phyloP scores from a whole-genome alignment of 2,888 invertebrate genomes.

The Bhutanitis thaidina region DNA sequence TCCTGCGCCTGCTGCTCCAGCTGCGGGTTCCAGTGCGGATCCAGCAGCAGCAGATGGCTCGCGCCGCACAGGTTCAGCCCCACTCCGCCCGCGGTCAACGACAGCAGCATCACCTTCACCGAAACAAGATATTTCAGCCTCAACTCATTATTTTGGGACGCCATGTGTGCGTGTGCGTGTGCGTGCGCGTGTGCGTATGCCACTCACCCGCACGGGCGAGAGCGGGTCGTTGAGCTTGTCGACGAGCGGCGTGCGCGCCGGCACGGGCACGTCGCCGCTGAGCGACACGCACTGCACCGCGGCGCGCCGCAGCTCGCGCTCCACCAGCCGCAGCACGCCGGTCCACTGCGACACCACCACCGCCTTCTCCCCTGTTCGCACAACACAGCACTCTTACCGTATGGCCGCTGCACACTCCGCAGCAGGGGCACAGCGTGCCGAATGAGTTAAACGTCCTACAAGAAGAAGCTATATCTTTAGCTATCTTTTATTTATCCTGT shows the following conservation, averaged over 20 bases:
- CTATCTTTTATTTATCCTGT: no score
- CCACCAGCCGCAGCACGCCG: slow-evolving; percentile 86
- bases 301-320: slow-evolving; percentile 77
- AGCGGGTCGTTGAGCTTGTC: slow-evolving; percentile 84
- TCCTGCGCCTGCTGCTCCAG: slow-evolving; percentile 97
- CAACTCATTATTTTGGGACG: not conserved
- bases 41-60: slow-evolving; percentile 93
- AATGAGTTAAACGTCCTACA: no score
- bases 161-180: not conserved
- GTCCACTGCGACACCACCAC: slow-evolving; percentile 98
- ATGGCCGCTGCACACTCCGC: no score
- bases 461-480: no score
- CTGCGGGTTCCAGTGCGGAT: slow-evolving; percentile 99
- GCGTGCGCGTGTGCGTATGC: not conserved
- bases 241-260: slow-evolving; percentile 85
- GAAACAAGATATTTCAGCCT: not conserved
- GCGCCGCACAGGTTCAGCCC: slow-evolving; percentile 96
- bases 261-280: slow-evolving; percentile 87
- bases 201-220: slow-evolving; percentile 74
- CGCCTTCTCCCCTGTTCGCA: slow-evolving; percentile 81
- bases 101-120: slow-evolving; percentile 86
- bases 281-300: slow-evolving; percentile 82
- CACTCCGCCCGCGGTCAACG: slow-evolving; percentile 95
- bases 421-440: no score
- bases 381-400: not conserved